A percentile compares a stretch with the other conserved stretches of the same genome.
Conservation (phyloP, 2,888 invertebrate species). For the Caenorhabditis imperialis region DNA sequence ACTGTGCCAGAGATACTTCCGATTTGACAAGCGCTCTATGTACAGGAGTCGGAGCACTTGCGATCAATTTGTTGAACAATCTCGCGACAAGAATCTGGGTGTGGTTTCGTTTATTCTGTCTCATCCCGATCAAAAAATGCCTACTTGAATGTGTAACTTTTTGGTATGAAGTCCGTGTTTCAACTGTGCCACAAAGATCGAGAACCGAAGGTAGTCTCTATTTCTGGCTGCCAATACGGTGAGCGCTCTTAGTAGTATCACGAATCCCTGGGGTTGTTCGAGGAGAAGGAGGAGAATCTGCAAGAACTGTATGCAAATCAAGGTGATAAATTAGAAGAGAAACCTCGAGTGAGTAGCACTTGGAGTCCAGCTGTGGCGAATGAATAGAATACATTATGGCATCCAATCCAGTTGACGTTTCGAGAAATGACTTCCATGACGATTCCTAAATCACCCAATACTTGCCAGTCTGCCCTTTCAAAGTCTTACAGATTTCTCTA, state of each 20-base stretch:
- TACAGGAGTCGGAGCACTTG: slow-evolving; percentile 66
- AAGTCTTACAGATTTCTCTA: slow-evolving; percentile 71
- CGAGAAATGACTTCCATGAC: slow-evolving; percentile 71
- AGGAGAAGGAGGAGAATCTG: slow-evolving; percentile 71
- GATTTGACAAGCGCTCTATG: slow-evolving; percentile 68
- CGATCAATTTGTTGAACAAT: slow-evolving; percentile 73
- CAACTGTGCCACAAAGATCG: slow-evolving; percentile 69
- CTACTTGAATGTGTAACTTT: slow-evolving; percentile 75
- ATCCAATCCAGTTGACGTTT: slow-evolving; percentile 73
- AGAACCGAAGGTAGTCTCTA: slow-evolving; percentile 71
- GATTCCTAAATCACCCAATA: slow-evolving; percentile 55
- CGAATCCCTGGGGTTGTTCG: slow-evolving; percentile 72
- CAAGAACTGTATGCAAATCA: slow-evolving; percentile 26
- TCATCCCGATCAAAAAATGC: background rate
- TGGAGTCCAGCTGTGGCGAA: slow-evolving; percentile 76
- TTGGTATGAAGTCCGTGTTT: slow-evolving; percentile 75
- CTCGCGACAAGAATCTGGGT: slow-evolving; percentile 73
- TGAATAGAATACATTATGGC: slow-evolving; percentile 72
- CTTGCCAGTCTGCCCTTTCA: slow-evolving; percentile 2
- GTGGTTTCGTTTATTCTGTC: background rate
- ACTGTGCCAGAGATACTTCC: slow-evolving; percentile 72
- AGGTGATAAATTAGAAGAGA: slow-evolving; percentile 10
- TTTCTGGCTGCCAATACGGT: slow-evolving; percentile 72
- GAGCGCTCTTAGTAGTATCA: slow-evolving; percentile 68
- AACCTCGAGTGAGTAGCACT: slow-evolving; percentile 77